These are phyloP conservation scores for Tachystola acroxantha DNA, from an alignment of 2,888 invertebrate species.

Conservation along the genomic window DNA sequence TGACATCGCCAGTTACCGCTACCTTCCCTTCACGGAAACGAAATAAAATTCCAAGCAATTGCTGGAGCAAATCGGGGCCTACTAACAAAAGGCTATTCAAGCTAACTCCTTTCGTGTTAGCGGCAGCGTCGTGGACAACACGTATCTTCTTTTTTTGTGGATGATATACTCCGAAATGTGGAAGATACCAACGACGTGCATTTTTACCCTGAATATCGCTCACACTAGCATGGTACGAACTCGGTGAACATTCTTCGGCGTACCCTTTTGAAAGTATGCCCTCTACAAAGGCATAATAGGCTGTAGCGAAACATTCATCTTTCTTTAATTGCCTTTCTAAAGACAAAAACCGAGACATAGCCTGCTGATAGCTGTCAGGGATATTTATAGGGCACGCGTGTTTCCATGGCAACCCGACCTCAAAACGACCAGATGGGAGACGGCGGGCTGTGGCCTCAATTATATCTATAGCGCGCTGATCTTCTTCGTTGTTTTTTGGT, in stretches of 20 bases:
- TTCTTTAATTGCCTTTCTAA: too few relatives aligned
- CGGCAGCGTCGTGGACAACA: slow-evolving; percentile 31
- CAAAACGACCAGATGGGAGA: too few relatives aligned
- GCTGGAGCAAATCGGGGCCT: slow-evolving; percentile 28
- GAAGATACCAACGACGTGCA: neutral
- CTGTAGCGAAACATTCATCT: too few relatives aligned
- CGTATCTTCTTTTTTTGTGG: slow-evolving; percentile 15
- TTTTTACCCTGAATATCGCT: neutral
- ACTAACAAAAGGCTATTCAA: slow-evolving; percentile 24
- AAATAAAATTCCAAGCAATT: slow-evolving; percentile 23
- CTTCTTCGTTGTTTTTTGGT: too few relatives aligned
- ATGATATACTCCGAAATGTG: slow-evolving; percentile 8
- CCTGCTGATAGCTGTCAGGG: too few relatives aligned
- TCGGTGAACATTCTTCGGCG: neutral
- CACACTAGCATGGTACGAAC: neutral
- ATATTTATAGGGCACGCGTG: too few relatives aligned
- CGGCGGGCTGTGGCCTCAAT: too few relatives aligned
- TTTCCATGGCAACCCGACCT: too few relatives aligned
- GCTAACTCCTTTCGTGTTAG: slow-evolving; percentile 14
- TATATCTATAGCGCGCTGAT: too few relatives aligned
- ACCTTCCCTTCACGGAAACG: slow-evolving; percentile 9
- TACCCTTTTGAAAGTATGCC: neutral
- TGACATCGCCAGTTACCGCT: slow-evolving; percentile 7
- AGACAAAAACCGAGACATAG: too few relatives aligned
- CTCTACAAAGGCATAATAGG: neutral